Percentiles rank a stretch among this genome's conserved stretches.
phyloP scores from a whole-genome alignment of 2,888 invertebrate genomes.

The Oscheius onirici region DNA sequence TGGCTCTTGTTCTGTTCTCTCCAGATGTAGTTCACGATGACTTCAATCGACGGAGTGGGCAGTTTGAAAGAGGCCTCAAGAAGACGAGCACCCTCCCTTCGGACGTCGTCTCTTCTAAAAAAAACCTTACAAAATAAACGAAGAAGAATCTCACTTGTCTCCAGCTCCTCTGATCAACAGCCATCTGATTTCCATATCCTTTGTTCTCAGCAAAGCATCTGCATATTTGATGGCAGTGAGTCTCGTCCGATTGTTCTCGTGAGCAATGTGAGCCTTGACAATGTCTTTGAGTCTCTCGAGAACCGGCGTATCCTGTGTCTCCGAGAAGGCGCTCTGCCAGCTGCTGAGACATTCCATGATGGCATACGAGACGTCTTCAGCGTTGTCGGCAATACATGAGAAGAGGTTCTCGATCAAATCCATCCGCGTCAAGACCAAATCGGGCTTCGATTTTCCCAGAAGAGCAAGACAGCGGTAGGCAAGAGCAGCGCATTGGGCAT shows the following conservation, averaged over 20 bases:
- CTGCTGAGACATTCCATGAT: slow-evolving; percentile 51
- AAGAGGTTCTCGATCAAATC: slow-evolving; percentile 37
- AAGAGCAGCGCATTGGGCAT: slow-evolving; percentile 31
- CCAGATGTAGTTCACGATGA: slow-evolving; percentile 39
- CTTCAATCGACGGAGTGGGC: slow-evolving; percentile 34
- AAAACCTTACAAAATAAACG: not conserved
- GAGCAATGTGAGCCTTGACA: slow-evolving; percentile 41
- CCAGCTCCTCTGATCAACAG: slow-evolving; percentile 46
- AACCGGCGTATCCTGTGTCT: slow-evolving; percentile 5
- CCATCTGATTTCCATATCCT: slow-evolving; percentile 52
- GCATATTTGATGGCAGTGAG: slow-evolving; percentile 56
- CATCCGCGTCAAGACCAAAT: slow-evolving; percentile 38
- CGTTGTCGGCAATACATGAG: slow-evolving; percentile 36
- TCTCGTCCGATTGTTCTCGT: slow-evolving; percentile 45
- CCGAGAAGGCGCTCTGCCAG: slow-evolving; percentile 48
- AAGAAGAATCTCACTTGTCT: slow-evolving; percentile 37
- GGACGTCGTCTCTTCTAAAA: slow-evolving; percentile 46
- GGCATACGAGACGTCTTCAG: slow-evolving; percentile 45
- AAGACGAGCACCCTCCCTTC: slow-evolving; percentile 45
- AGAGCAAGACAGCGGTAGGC: slow-evolving; percentile 46
- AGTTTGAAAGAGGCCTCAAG: slow-evolving; percentile 44
- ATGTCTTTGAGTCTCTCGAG: slow-evolving; percentile 34
- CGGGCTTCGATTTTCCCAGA: slow-evolving; percentile 40
- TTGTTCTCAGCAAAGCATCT: slow-evolving; percentile 49
- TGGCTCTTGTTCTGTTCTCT: slow-evolving; percentile 23